Evolutionary conservation across 2,888 invertebrate species (phyloP).

Genomic region (Eilema griseolum): DNA sequence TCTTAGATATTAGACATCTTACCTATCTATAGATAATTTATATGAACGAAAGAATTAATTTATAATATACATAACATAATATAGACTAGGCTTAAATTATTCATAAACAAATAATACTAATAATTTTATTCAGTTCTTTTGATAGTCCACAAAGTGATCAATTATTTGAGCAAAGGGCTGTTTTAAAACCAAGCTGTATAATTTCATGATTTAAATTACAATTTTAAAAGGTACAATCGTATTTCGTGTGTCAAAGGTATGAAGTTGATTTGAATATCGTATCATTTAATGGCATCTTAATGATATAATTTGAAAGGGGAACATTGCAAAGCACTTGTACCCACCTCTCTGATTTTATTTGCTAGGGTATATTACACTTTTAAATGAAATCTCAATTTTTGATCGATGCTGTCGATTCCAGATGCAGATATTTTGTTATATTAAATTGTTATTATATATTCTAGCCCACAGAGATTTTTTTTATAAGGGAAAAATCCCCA

Average conservation of each 20-base stretch:
- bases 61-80: too few relatives aligned
- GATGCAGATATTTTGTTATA: too few relatives aligned
- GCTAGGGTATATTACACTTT: not conserved
- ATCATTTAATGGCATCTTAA: conserved; percentile 47
- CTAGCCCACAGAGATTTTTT: too few relatives aligned
- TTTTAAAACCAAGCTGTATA: not conserved
- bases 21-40: too few relatives aligned
- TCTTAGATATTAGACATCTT: too few relatives aligned
- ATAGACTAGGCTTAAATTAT: too few relatives aligned
- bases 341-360: not conserved
- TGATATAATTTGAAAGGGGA: not conserved
- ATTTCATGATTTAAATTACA: not conserved
- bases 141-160: not conserved
- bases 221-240: not conserved
- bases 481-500: too few relatives aligned
- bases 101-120: too few relatives aligned
- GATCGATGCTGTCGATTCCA: too few relatives aligned
- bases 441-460: too few relatives aligned
- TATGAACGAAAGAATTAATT: too few relatives aligned
- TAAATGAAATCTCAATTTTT: not conserved
- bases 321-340: not conserved
- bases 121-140: too few relatives aligned
- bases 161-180: not conserved
- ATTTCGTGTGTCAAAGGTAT: conserved; percentile 1
- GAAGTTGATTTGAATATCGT: conserved; percentile 17